Evolutionary conservation across 2,113 vertebrate species (phyloP), one percentile per base, ranked within the genome.

Genomic region (Datnioides undecimradiatus): DNA sequence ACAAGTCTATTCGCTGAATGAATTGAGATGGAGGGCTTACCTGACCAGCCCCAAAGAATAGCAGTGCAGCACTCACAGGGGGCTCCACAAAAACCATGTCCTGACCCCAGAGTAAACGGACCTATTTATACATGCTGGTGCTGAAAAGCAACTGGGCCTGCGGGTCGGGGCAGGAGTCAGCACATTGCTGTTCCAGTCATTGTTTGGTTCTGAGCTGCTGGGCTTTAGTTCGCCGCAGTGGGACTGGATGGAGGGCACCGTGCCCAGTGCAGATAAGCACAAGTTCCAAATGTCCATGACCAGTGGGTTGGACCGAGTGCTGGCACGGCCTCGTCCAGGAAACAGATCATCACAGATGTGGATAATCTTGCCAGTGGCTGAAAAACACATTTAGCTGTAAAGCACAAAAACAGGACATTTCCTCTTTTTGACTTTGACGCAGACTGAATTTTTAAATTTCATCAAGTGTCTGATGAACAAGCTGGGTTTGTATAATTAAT

Each of bases 41-140:
- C 95, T 94, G 93, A 93, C 86, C 80, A 88, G 88, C 88, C 90
- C 88, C 76, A 91, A 93, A 87, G 87, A 93, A 93, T 86, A 91
- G 87, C 75, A 80, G 90, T 83, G 81, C 80, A 73, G 84, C 86
- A 80, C 76, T 85, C 83, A 87, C 88, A 76, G 84, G 90, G 87
- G 92, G 78, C 83, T 92, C 90, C 92, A 92, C 91, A 91, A 91
- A 88, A 91, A 90, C 84, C 62, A 88, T 78, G 87, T 92, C 89
- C 93, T 83, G 87, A 90, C 83, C 90, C 80, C 58, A 23, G 54
- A 78, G 73, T 59, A 83, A 87, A 79, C 62, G 19, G 88, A 82
- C 87, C 90, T 94, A 93, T 95, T 95, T 95, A 95, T 95, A 95
- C 85, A 85, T 87, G 85, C 70, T 70, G 87, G 86, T 86, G 71